Percentiles rank a stretch among this genome's conserved stretches.
Evolutionary conservation across 2,797 vertebrate species (phyloP).

Genomic region (Thamnophis elegans): DNA sequence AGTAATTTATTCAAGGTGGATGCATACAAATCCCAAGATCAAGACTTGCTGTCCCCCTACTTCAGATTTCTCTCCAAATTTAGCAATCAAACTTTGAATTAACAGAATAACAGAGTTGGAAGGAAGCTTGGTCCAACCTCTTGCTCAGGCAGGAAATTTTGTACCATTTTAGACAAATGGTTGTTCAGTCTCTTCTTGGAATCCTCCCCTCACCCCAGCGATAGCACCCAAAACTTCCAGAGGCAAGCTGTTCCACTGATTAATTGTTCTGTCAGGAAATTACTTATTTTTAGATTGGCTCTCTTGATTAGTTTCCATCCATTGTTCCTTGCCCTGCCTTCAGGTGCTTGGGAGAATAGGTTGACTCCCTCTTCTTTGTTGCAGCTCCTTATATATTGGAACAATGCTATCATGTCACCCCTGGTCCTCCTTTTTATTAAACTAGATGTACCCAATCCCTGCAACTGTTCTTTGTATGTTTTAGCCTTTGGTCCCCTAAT

Average conservation of each 20-base stretch:
- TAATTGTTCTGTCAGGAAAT: background rate
- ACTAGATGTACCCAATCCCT: background rate
- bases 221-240: too few species aligned
- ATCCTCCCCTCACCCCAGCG: too few species aligned
- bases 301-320: background rate
- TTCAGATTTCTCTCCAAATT: background rate
- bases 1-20: background rate
- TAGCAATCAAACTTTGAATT: background rate
- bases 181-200: background rate
- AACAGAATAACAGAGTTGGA: background rate
- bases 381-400: background rate
- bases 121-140: background rate
- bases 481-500: background rate
- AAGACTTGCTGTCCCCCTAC: background rate
- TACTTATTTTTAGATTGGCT: background rate
- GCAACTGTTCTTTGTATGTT: background rate
- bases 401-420: background rate
- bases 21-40: background rate
- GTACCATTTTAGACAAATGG: background rate
- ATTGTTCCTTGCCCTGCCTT: background rate
- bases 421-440: background rate
- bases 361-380: background rate
- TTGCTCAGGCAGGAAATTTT: background rate
- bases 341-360: background rate
- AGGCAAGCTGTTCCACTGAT: background rate